phyloP scores from a whole-genome alignment of 2,113 vertebrate species.

The Nerophis ophidion region DNA sequence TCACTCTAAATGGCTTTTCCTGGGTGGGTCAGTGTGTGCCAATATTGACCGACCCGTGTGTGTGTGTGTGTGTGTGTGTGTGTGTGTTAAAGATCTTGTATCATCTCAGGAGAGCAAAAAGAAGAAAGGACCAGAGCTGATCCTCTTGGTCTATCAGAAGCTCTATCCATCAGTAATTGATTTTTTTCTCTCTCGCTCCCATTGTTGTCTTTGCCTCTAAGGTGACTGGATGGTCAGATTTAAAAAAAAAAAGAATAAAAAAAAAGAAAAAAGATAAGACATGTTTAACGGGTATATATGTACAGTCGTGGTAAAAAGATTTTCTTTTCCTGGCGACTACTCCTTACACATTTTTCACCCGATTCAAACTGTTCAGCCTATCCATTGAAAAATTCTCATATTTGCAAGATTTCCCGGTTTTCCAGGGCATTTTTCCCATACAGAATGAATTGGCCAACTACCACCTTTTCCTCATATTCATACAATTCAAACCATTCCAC shows the following conservation, averaged over 20 bases:
- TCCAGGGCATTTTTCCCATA: no score
- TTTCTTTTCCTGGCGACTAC: conserved; percentile 47
- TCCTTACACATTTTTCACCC: no score
- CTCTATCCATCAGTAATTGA: conserved; percentile 60
- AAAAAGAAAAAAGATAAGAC: conserved; percentile 15
- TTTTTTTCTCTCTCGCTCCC: conserved; percentile 42
- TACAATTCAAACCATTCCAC: no score
- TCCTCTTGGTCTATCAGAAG: conserved; percentile 53
- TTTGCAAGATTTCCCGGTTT: no score
- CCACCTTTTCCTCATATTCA: no score
- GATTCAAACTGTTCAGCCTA: no score
- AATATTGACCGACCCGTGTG: conserved; percentile 89
- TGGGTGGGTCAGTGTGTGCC: conserved; percentile 90
- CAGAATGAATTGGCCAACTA: no score
- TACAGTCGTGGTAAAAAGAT: neutral
- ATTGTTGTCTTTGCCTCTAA: conserved; percentile 55
- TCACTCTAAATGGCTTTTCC: conserved; percentile 98
- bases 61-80: conserved; percentile 4
- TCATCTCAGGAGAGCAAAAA: conserved; percentile 32
- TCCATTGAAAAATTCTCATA: no score
- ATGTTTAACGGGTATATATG: conserved; percentile 7
- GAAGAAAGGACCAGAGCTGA: conserved; percentile 40
- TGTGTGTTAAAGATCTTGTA: conserved; percentile 18
- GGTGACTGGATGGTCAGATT: conserved; percentile 37
- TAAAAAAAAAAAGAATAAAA: conserved; percentile 6